These are phyloP conservation scores for Steatornis caripensis DNA, from an alignment of 2,113 vertebrate species.

Conservation along the genomic window DNA sequence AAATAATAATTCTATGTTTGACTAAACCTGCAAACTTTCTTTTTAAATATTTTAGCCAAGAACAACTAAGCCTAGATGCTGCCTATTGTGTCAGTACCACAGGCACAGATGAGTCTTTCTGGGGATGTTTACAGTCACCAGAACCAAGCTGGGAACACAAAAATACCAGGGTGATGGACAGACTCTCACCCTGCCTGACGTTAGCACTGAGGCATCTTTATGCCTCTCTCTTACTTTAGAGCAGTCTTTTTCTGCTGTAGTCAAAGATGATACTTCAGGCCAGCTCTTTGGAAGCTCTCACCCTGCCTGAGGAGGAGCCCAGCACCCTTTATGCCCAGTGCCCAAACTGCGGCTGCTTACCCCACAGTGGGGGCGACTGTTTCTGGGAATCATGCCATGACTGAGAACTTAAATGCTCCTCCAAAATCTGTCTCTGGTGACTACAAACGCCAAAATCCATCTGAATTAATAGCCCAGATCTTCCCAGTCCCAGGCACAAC, in stretches of 20 bases:
- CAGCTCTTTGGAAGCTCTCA: not conserved
- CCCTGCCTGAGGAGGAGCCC: not conserved
- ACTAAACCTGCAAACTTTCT: not conserved
- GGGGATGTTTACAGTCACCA: not conserved
- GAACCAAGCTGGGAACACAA: not conserved
- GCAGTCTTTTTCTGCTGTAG: not conserved
- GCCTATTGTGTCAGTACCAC: not conserved
- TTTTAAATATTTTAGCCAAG: not conserved
- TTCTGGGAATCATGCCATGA: not conserved
- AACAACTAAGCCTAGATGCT: not conserved
- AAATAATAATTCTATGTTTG: not conserved
- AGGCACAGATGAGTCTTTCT: not conserved
- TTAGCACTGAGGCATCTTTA: not conserved
- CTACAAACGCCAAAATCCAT: not conserved
- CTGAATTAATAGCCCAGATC: not conserved
- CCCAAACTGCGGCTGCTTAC: not conserved
- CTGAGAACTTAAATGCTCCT: not conserved
- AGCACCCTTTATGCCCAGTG: not conserved
- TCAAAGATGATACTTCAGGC: not conserved
- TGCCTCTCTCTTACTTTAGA: not conserved
- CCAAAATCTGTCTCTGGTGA: not conserved
- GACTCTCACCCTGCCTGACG: not conserved
- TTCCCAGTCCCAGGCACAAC: not conserved
- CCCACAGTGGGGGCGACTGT: accelerated
- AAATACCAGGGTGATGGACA: not conserved